Base-by-base conservation (phyloP, 2,888 invertebrate species). In the Camponotus fellah region DNA sequence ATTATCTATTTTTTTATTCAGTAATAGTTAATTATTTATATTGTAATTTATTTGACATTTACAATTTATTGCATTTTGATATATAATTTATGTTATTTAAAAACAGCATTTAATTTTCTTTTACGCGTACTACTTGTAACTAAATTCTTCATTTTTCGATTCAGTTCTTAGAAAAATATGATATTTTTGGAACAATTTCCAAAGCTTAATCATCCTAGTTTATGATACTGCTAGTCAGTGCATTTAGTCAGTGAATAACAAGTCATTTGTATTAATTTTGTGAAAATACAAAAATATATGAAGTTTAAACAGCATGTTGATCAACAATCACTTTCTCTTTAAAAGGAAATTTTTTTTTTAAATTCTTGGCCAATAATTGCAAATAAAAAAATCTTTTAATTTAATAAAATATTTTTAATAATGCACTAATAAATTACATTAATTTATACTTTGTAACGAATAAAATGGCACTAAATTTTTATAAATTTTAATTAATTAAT, bases 301-400 rank as follows among this genome's bases (percentile, higher is more conserved):
- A 26, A 37, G n/a, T 76, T 53, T 4, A 37, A 6, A 53, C 37
- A 49, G 14, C 37, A 64, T 40, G 37, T 53, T 14, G 2, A 21
- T 10, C 37, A 2, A 53, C 3, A 6, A 37, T 4, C 46, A 40
- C 12, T 46, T 53, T 53, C n/a, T 43, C 3, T 21, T 12, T 1
- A 32, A 21, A 17, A 65, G 10, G 37, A 6, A 2, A n/a, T 12
- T 32, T 17, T 9, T 9, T 21, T 75, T 49, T 1, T 1, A 17
- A 14, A 32, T 1, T 34, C 1, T 4, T n/a, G 9, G 0, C 14
- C 32, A 32, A 43, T n/a, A 5, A 32, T 64, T 34, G n/a, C 9
- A 64, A 32, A 34, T 65, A 64, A n/a, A 65, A 9, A 21, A 26
- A 74, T n/a, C 34, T 64, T 43, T 21, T 43, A 64, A 75, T 32